A percentile compares a stretch with the other conserved stretches of the same genome.
Conservation (phyloP, 1,140 invertebrate genomes). For the Polypedilum pembai region DNA sequence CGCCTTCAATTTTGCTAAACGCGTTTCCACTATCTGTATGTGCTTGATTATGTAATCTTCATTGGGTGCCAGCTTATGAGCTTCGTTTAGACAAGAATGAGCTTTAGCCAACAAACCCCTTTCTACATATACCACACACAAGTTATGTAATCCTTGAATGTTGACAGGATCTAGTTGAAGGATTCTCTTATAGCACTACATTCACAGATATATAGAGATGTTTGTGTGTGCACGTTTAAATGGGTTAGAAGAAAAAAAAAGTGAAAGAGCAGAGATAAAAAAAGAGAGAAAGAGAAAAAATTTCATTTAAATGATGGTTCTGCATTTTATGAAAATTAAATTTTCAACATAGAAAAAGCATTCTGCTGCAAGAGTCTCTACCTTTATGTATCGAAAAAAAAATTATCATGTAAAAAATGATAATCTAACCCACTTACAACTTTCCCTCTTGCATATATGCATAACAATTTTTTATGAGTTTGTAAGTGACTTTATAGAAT, state of each 20-base stretch:
- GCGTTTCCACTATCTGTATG: slow-evolving; percentile 47
- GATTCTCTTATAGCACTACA: slow-evolving; percentile 81
- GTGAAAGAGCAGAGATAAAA: not conserved
- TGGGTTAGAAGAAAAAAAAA: not conserved
- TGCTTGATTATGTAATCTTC: slow-evolving; percentile 88
- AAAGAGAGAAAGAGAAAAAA: slow-evolving; percentile 16
- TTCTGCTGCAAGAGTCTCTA: too few relatives aligned
- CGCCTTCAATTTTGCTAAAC: slow-evolving; percentile 41
- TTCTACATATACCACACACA: slow-evolving; percentile 93
- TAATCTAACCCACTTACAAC: too few relatives aligned
- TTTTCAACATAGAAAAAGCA: too few relatives aligned
- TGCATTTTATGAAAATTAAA: too few relatives aligned
- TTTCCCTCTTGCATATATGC: too few relatives aligned
- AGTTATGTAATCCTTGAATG: slow-evolving; percentile 89
- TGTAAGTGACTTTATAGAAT: too few relatives aligned
- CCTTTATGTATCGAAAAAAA: too few relatives aligned
- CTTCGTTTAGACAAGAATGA: slow-evolving; percentile 73
- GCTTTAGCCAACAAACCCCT: slow-evolving; percentile 73
- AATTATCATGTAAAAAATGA: too few relatives aligned
- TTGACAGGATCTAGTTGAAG: slow-evolving; percentile 81
- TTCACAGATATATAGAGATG: not conserved
- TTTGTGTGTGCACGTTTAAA: not conserved
- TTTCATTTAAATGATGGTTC: not conserved
- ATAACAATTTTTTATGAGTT: too few relatives aligned
- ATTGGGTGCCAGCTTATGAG: slow-evolving; percentile 68